Conservation (phyloP, 2,113 vertebrate genomes). For the Pelobates fuscus region DNA sequence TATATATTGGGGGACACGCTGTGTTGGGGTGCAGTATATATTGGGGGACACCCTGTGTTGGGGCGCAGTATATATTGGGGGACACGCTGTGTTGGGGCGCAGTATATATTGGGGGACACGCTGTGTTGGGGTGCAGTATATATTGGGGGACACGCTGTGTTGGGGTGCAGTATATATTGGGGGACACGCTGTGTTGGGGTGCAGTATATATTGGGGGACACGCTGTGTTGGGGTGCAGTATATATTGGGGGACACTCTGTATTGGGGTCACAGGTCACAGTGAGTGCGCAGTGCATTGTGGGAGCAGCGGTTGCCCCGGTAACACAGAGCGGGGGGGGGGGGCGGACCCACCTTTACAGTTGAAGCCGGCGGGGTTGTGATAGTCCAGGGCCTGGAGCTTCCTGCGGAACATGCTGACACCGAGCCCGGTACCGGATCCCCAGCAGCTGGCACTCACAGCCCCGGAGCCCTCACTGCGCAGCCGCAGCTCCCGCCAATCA, state of each 20-base stretch:
- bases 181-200: no score
- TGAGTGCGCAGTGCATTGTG: neutral
- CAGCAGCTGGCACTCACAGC: conserved; percentile 45
- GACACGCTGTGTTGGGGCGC: neutral
- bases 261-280: neutral
- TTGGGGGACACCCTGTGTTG: no score
- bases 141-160: no score
- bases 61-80: no score
- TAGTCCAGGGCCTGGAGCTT: conserved; percentile 91
- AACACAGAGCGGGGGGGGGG: neutral
- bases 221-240: no score
- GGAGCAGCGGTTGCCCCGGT: neutral
- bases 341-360: conserved; percentile 77
- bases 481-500: neutral
- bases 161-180: no score
- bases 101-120: neutral
- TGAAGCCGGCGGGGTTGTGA: conserved; percentile 84
- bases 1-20: no score
- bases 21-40: neutral
- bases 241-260: neutral
- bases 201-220: no score
- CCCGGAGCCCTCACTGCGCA: neutral
- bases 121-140: no score
- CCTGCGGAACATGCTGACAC: conserved; percentile 82
- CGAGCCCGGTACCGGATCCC: rapidly evolving